Evolutionary conservation across 1,140 invertebrate species (phyloP), one percentile per base, ranked within the genome.

Genomic region (Hypothenemus hampei): DNA sequence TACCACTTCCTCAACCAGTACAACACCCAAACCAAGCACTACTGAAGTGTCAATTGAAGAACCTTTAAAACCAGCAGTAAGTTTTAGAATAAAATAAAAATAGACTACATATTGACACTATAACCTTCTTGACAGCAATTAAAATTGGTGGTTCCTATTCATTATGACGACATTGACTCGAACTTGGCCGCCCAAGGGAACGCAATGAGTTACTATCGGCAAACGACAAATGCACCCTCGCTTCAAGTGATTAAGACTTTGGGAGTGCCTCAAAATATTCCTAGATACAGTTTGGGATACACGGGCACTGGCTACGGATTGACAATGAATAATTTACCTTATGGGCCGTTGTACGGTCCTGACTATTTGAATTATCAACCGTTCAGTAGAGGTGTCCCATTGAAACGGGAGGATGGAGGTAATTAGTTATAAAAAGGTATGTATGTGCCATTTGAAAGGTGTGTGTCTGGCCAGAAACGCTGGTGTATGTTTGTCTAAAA

Each of bases 141-240:
- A 26, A 61, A 59, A 51, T 66, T 71, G 48, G 63, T 71, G 11
- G 56, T 70, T 26, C 69, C 67, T n/a, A 60, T 67, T 15, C 61
- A 62, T 7, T 64, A 56, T 22, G 54, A 39, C 23, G 58, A 58
- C 21, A 49, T 48, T 35, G 60, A 66, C 16, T 19, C 39, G n/a
- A 50, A 4, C 23, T 7, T 48, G 26, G 58, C 19, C 10, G 13
- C 51, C 4, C 44, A 57, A 26, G 49, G 51, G 15, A 54, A 64
- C 39, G 45, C 63, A 65, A 61, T 63, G 63, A 57, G 62, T 60
- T 3, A 33, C n/a, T 7, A 58, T 40, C 22, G 40, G 62, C 1
- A 62, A 53, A 15, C 61, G 7, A 59, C 55, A 29, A 50, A 66
- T 22, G 61, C 65, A 11, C 65, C 68, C 5, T 64, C 62, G 15